Conservation (phyloP, 92 coral and sea anemone species). For the Diadumene lineata region DNA sequence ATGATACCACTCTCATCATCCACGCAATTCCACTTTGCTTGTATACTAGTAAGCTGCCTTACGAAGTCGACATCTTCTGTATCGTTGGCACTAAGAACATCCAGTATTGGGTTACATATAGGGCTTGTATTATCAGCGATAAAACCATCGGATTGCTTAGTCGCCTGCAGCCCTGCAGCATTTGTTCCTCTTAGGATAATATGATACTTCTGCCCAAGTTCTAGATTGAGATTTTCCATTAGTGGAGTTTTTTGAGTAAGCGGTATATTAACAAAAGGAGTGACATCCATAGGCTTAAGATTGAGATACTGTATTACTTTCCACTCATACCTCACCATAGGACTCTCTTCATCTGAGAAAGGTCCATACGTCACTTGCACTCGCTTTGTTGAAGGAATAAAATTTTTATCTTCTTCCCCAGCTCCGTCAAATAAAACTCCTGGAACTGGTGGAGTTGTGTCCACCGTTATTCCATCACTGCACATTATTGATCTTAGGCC, state of each 20-base stretch:
- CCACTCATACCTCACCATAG: conserved; percentile 89
- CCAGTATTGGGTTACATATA: conserved; percentile 56
- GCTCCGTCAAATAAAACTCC: conserved; percentile 68
- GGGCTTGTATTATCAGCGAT: conserved; percentile 75
- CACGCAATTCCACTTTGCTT: conserved; percentile 70
- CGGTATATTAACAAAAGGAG: conserved; percentile 63
- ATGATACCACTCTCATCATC: conserved; percentile 79
- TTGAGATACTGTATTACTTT: conserved; percentile 44
- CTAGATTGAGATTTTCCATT: conserved; percentile 70
- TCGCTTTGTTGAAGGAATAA: conserved; percentile 68
- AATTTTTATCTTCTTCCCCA: conserved; percentile 53
- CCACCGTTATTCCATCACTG: conserved; percentile 82
- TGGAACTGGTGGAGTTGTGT: conserved; percentile 82
- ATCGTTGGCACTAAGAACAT: conserved; percentile 55
- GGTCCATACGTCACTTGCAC: conserved; percentile 68
- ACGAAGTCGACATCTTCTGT: conserved; percentile 77
- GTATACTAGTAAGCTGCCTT: conserved; percentile 57
- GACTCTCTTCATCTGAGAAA: conserved; percentile 82
- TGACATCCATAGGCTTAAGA: conserved; percentile 37
- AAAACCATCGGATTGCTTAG: conserved; percentile 70
- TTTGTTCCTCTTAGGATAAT: conserved; percentile 80
- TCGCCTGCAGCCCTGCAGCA: conserved; percentile 74
- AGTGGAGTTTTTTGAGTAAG: conserved; percentile 78
- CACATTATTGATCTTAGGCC: conserved; percentile 87
- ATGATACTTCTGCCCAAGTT: conserved; percentile 58